Evolutionary conservation across 2,113 vertebrate species (phyloP).

Genomic region (Fulmarus glacialis): DNA sequence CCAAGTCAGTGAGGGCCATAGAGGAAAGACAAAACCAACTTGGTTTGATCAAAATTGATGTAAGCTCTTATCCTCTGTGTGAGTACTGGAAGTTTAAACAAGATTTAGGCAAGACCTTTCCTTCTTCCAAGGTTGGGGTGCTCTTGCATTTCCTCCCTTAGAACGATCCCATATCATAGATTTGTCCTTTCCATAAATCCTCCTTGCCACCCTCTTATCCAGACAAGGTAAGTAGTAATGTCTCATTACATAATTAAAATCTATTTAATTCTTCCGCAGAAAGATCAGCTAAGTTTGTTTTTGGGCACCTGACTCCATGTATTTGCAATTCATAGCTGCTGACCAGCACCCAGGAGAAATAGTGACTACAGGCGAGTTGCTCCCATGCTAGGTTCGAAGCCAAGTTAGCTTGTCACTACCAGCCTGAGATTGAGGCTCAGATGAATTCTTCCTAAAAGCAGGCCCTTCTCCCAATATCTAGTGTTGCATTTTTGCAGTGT

Average conservation of each 20-base stretch:
- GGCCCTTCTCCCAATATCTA: neutral
- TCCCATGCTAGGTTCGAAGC: neutral
- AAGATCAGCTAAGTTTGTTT: neutral
- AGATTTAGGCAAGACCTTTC: neutral
- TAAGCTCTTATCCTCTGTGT: neutral
- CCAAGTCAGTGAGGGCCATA: neutral
- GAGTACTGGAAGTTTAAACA: neutral
- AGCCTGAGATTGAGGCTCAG: neutral
- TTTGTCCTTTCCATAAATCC: neutral
- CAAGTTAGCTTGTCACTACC: neutral
- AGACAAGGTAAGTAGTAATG: neutral
- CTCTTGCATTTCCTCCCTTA: neutral
- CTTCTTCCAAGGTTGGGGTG: neutral
- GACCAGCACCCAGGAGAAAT: neutral
- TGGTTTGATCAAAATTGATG: neutral
- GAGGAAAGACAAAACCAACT: neutral
- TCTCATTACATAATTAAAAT: neutral
- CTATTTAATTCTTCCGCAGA: neutral
- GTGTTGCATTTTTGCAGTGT: neutral
- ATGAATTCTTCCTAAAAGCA: neutral
- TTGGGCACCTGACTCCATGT: too few relatives aligned
- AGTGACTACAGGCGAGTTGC: neutral
- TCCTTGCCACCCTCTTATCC: neutral
- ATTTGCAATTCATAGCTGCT: neutral
- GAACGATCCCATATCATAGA: rapidly evolving